Conservation (phyloP, 1,140 invertebrate species). For the Brachionus paranguensis region DNA sequence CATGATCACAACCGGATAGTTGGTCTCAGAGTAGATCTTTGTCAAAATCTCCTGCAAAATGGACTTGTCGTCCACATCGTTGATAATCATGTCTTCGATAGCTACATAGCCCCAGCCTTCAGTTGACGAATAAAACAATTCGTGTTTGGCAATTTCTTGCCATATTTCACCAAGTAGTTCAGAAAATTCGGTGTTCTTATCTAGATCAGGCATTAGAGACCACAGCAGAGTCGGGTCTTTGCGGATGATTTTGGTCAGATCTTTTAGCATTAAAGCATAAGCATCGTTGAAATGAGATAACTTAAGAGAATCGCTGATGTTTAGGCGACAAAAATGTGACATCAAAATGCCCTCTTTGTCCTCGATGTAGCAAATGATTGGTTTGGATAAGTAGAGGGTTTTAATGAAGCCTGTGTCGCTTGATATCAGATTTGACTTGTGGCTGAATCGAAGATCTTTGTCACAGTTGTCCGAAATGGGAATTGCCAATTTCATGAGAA, state of each 20-base stretch:
- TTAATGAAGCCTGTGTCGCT: slow-evolving; percentile 36
- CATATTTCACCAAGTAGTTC: slow-evolving; percentile 35
- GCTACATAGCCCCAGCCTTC: slow-evolving; percentile 41
- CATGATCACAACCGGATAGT: slow-evolving; percentile 33
- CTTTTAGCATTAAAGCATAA: slow-evolving; percentile 32
- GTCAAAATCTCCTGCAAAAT: slow-evolving; percentile 30
- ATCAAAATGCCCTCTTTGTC: slow-evolving; percentile 37
- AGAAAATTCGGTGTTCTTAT: background rate
- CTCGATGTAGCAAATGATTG: slow-evolving; percentile 37
- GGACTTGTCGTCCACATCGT: slow-evolving; percentile 4
- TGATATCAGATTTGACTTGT: slow-evolving; percentile 35
- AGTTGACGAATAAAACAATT: slow-evolving; percentile 33
- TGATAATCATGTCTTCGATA: slow-evolving; percentile 40
- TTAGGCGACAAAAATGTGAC: slow-evolving; percentile 36
- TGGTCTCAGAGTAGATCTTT: slow-evolving; percentile 29
- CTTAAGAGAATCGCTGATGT: slow-evolving; percentile 19
- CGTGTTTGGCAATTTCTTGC: slow-evolving; percentile 38
- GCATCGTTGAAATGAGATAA: slow-evolving; percentile 36
- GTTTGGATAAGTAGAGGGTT: slow-evolving; percentile 16
- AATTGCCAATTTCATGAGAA: slow-evolving; percentile 38
- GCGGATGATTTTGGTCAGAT: slow-evolving; percentile 34
- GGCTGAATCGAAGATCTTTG: slow-evolving; percentile 32
- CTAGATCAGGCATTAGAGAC: slow-evolving; percentile 35
- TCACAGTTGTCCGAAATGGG: slow-evolving; percentile 39
- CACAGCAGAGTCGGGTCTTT: slow-evolving; percentile 14